A percentile compares a stretch with the other conserved stretches of the same genome.
These are phyloP conservation scores for Athalia rosae DNA, from an alignment of 2,888 invertebrate species.

Conservation along the genomic window DNA sequence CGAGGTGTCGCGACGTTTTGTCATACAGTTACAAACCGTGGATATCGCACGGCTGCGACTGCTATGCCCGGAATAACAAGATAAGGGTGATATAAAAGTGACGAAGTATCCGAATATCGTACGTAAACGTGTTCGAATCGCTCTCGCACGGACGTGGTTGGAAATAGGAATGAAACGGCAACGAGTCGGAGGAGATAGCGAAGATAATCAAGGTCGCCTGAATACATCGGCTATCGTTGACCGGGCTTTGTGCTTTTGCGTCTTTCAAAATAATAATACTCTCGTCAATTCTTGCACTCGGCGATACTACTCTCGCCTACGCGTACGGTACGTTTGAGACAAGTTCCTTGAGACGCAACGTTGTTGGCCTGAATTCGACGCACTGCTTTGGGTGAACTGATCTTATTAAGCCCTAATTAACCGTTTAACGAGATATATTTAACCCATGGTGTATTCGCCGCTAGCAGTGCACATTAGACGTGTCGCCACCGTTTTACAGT, in stretches of 20 bases:
- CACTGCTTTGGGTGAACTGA: constrained; percentile 62
- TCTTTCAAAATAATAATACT: constrained; percentile 30
- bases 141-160: background rate
- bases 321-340: constrained; percentile 47
- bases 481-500: constrained; percentile 36
- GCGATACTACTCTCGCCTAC: constrained; percentile 7
- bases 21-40: no score
- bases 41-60: no score
- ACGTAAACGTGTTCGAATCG: no score
- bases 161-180: background rate
- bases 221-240: constrained; percentile 4
- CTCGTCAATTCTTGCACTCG: constrained; percentile 35
- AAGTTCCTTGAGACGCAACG: constrained; percentile 44
- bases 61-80: no score
- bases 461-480: constrained; percentile 31
- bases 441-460: constrained; percentile 55
- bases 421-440: constrained; percentile 70
- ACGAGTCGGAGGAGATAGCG: background rate
- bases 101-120: no score
- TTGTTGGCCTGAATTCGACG: constrained; percentile 63
- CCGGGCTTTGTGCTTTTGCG: constrained; percentile 30
- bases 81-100: no score
- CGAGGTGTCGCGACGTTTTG: no score
- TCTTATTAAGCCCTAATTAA: constrained; percentile 69
- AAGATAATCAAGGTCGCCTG: constrained; percentile 32